Base-by-base conservation (phyloP, 2,797 vertebrate genomes). In the Echeneis naucrates region DNA sequence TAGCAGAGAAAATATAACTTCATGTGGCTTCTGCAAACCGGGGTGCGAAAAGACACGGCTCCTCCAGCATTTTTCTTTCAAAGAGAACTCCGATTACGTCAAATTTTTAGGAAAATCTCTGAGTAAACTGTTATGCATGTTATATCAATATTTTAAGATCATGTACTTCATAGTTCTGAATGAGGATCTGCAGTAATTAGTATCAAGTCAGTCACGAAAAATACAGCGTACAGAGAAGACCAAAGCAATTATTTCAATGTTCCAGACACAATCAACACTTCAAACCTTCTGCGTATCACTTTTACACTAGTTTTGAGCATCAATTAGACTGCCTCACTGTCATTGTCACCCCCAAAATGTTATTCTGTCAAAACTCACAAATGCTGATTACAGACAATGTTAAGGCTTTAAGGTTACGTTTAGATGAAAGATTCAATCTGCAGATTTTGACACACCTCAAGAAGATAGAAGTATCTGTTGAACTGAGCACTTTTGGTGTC, bases 401-500 rank as follows among this genome's bases (percentile, higher is more conserved):
- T 13, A 5, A 35, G 37, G n/a, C n/a, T n/a, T n/a, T n/a, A n/a
- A n/a, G n/a, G n/a, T n/a, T n/a, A n/a, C n/a, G n/a, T 16, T 38
- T 23, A n/a, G 54, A 58, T 21, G 10, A 35, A 5, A 11, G 21
- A 54, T 32, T 56, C 4, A 27, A 17, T 32, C 14, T 42, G n/a
- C 11, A 67, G 35, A 54, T 38, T 44, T 19, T 53, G 27, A 86
- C 91, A 80, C 87, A 99, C 98, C 97, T 99, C 98, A 33, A 99
- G 95, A 83, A 99, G 93, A 93, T 99, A 99, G 94, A 99, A 99
- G 90, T 99, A 99, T 92, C 98, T 95, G 95, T 99, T 99, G 90
- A 99, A 99, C 76, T 99, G 98, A 8, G 98, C 96, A 13, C 98
- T 99, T 93, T 99, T 99, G 37, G 98, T 99, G 82, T 99, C 98